Evolutionary conservation across 1,140 invertebrate species (phyloP).

Genomic region (Homalodisca vitripennis): DNA sequence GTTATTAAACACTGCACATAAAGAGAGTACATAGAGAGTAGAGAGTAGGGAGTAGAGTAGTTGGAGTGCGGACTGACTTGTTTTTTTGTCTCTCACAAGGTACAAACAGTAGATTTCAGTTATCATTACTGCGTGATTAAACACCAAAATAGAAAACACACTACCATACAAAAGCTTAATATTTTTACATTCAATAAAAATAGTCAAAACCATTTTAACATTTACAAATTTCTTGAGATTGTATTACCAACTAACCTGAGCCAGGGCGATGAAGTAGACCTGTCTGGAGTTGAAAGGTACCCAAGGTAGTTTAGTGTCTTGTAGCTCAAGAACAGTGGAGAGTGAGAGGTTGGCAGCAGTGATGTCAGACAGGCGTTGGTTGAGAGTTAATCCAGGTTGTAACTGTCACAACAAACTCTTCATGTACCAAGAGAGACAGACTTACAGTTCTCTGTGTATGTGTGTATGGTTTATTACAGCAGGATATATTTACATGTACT

Average conservation of each 20-base stretch:
- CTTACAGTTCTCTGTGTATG: too few species aligned
- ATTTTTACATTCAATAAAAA: not conserved
- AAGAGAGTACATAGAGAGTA: too few species aligned
- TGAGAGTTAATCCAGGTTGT: not conserved
- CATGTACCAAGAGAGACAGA: too few species aligned
- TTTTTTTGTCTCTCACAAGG: not conserved
- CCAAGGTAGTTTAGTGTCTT: not conserved
- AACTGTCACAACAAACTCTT: not conserved
- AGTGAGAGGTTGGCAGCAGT: conserved; percentile 15
- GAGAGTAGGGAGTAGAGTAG: too few species aligned
- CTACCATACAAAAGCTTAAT: not conserved
- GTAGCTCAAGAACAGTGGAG: not conserved
- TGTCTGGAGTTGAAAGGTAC: not conserved
- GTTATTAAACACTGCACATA: too few species aligned
- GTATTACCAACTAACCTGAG: too few species aligned
- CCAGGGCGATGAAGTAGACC: not conserved
- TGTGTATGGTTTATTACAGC: too few species aligned
- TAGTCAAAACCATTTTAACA: not conserved
- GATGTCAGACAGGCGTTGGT: conserved; percentile 14
- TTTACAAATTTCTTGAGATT: too few species aligned
- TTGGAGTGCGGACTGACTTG: too few species aligned
- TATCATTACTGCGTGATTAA: not conserved
- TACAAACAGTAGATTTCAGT: not conserved
- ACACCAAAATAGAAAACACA: not conserved
- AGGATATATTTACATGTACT: too few species aligned